Evolutionary conservation across 2,797 vertebrate genomes (phyloP), one percentile per base, ranked within the genome.

Genomic region (Apodemus agrarius): DNA sequence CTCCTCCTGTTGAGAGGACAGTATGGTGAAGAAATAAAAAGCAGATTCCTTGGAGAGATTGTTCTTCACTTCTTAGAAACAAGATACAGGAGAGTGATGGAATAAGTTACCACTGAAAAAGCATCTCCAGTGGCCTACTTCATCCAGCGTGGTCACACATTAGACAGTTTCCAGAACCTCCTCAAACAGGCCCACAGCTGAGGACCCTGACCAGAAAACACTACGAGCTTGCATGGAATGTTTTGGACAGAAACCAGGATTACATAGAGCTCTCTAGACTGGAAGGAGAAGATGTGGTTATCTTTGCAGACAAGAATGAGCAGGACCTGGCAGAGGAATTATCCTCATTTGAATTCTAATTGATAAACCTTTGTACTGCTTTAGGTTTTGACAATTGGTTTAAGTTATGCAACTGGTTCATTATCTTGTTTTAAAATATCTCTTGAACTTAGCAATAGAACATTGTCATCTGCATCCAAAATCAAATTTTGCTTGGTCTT

Each of bases 401-500:
- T 65, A 43, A 88, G 78, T 93, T 94, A 75, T 40, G 40, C 59
- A 52, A 89, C 34, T 75, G 78, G 24, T 69, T 0, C 69, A 79
- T 92, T 89, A 46, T 65, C 84, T 54, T 93, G 3, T n/a, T 63
- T 22, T 43, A 91, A 49, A 91, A 43, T 22, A 43, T 69, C 82
- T n/a, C 78, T 97, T 95, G 46, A 61, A 72, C 49, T 69, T 80
- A 93, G 31, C 65, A 97, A 98, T 40, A 24, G 96, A 97, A 80
- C 12, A 90, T 95, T 96, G 93, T 88, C 89, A 89, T 31, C 54
- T 76, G n/a, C 34, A 34, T 74, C 96, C 95, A 97, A 91, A 76
- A 87, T 97, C 95, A 96, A 96, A 94, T 94, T 94, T 57, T 82
- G 40, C 72, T 92, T 67, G 90, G 0, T 0, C 95, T 93, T 93